Evolutionary conservation across 2,113 vertebrate species (phyloP).

Genomic region (Pelobates fuscus): DNA sequence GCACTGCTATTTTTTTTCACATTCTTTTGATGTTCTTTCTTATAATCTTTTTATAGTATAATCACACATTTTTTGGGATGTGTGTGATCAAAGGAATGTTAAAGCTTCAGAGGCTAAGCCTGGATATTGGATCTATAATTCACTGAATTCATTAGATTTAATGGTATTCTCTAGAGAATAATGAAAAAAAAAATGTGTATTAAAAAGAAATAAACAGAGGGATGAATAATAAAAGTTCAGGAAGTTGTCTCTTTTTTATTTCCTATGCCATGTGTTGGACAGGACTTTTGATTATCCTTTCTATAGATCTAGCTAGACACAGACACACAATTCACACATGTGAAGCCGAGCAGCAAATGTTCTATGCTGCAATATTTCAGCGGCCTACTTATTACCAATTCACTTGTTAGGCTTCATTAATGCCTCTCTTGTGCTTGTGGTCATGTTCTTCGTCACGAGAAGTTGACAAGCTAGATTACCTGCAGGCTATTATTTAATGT

Average conservation of each 20-base stretch:
- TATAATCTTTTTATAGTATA: slow-evolving; percentile 69
- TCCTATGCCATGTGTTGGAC: slow-evolving; percentile 33
- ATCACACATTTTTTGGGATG: slow-evolving; percentile 67
- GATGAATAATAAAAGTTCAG: slow-evolving; percentile 65
- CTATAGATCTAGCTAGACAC: background rate
- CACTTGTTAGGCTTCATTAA: slow-evolving; percentile 19
- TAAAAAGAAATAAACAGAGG: slow-evolving; percentile 65
- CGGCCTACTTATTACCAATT: background rate
- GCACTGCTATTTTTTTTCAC: slow-evolving; percentile 58
- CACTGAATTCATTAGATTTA: slow-evolving; percentile 72
- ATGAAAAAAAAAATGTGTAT: slow-evolving; percentile 55
- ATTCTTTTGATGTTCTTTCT: slow-evolving; percentile 62
- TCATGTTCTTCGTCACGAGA: slow-evolving; percentile 17
- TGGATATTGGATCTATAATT: slow-evolving; percentile 62
- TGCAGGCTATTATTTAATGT: slow-evolving; percentile 7
- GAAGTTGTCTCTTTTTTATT: slow-evolving; percentile 59
- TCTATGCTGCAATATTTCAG: slow-evolving; percentile 9
- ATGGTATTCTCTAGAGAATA: slow-evolving; percentile 66
- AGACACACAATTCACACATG: slow-evolving; percentile 19
- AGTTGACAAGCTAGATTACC: slow-evolving; percentile 10
- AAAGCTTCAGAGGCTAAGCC: slow-evolving; percentile 64
- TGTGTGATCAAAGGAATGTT: slow-evolving; percentile 65
- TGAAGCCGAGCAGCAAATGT: background rate
- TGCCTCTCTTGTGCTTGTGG: slow-evolving; percentile 7
- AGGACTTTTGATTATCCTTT: no score